Evolutionary conservation across 2,113 vertebrate species (phyloP).

Genomic region (Speoplatyrhinus poulsoni): DNA sequence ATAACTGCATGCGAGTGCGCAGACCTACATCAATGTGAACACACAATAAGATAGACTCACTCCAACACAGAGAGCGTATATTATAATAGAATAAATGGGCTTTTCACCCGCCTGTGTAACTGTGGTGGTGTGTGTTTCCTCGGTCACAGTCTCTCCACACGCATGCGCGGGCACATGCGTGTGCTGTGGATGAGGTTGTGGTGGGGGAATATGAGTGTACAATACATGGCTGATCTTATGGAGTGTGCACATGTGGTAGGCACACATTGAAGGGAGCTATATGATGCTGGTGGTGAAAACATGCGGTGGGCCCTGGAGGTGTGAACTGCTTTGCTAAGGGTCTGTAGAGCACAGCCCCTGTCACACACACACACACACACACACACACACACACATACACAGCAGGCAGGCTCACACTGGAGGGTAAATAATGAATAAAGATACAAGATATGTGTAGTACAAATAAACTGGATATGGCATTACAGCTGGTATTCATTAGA

Average conservation of each 20-base stretch:
- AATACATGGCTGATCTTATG: background rate
- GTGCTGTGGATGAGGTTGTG: background rate
- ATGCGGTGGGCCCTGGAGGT: constrained; percentile 5
- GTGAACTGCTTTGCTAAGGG: constrained; percentile 10
- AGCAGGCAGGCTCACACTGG: background rate
- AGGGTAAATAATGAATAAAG: background rate
- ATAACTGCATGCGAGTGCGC: background rate
- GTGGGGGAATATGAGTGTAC: background rate
- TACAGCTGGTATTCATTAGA: no score
- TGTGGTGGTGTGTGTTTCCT: constrained; percentile 15
- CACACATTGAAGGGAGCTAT: background rate
- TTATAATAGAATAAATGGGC: background rate
- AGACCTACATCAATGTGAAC: background rate
- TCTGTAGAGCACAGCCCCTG: constrained; percentile 20
- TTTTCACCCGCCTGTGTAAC: background rate
- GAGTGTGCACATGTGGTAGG: background rate
- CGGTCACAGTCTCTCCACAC: background rate
- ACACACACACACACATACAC: background rate
- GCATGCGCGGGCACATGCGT: background rate
- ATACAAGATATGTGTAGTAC: background rate
- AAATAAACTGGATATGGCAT: no score
- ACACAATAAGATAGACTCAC: background rate
- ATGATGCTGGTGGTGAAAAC: constrained; percentile 18
- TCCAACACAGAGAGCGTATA: background rate
- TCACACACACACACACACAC: constrained; percentile 12